phyloP scores from a whole-genome alignment of 2,113 vertebrate species.

The Ictalurus punctatus region DNA sequence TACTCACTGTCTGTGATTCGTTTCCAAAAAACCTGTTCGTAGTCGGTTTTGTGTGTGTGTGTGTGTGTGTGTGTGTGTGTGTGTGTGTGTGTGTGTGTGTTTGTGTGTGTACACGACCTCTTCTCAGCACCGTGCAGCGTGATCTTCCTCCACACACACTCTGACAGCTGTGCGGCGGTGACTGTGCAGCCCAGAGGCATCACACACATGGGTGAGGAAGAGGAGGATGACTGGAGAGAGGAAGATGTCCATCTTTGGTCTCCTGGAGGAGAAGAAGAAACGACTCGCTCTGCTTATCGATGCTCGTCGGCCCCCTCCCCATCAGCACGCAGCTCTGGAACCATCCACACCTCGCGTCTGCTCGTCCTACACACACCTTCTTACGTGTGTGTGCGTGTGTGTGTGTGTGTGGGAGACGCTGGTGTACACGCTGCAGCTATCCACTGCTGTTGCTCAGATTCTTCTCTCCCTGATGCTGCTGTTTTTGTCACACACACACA shows the following conservation, averaged over 20 bases:
- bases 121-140: slow-evolving; percentile 34
- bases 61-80: neutral
- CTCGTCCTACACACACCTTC: slow-evolving; percentile 30
- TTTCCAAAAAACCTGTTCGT: slow-evolving; percentile 32
- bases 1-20: slow-evolving; percentile 47
- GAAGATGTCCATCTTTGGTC: slow-evolving; percentile 67
- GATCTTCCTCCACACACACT: slow-evolving; percentile 30
- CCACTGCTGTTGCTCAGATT: slow-evolving; percentile 32
- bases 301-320: slow-evolving; percentile 22
- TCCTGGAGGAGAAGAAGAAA: slow-evolving; percentile 11
- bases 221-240: slow-evolving; percentile 56
- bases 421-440: slow-evolving; percentile 14
- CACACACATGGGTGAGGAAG: slow-evolving; percentile 57
- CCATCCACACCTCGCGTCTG: slow-evolving; percentile 46
- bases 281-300: neutral
- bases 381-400: neutral
- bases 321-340: slow-evolving; percentile 30
- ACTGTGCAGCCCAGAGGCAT: slow-evolving; percentile 41
- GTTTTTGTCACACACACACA: slow-evolving; percentile 29
- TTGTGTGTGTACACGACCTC: neutral
- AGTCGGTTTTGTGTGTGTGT: slow-evolving; percentile 2
- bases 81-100: slow-evolving; percentile 19
- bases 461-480: slow-evolving; percentile 42
- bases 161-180: slow-evolving; percentile 27
- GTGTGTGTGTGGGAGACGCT: neutral